Percentiles rank a stretch among this genome's conserved stretches.
Evolutionary conservation across 92 coral and sea anemone genomes (phyloP).

Genomic region (Heteractis magnifica): DNA sequence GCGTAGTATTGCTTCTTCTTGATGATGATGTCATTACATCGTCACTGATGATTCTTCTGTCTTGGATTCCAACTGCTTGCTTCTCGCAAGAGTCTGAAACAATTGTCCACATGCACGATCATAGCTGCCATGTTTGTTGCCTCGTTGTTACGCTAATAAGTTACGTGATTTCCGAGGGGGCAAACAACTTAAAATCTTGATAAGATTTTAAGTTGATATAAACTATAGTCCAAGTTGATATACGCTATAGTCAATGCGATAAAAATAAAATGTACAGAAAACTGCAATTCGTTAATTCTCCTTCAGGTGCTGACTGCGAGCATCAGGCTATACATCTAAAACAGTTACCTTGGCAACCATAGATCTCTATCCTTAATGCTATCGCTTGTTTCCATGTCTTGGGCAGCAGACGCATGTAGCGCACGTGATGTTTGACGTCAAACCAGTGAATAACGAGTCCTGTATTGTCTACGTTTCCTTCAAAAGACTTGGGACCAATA

Average conservation of each 20-base stretch:
- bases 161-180: too few relatives aligned
- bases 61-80: conserved; percentile 18
- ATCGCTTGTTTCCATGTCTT: background rate
- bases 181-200: too few relatives aligned
- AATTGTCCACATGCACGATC: too few relatives aligned
- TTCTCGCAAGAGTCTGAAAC: conserved; percentile 24
- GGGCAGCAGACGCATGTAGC: conserved; percentile 36
- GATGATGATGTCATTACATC: background rate
- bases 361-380: conserved; percentile 47
- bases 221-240: too few relatives aligned
- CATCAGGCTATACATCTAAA: too few relatives aligned
- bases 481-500: conserved; percentile 12
- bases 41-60: background rate
- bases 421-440: conserved; percentile 22
- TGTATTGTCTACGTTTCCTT: conserved; percentile 22
- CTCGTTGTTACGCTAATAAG: too few relatives aligned
- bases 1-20: conserved; percentile 5
- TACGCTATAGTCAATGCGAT: too few relatives aligned
- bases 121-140: too few relatives aligned
- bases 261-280: too few relatives aligned
- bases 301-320: too few relatives aligned
- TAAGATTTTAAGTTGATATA: too few relatives aligned
- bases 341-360: conserved; percentile 44
- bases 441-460: conserved; percentile 33
- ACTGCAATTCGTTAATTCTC: too few relatives aligned